Evolutionary conservation across 2,113 vertebrate species (phyloP), one percentile per base, ranked within the genome.

Genomic region (Spermophilus dauricus): DNA sequence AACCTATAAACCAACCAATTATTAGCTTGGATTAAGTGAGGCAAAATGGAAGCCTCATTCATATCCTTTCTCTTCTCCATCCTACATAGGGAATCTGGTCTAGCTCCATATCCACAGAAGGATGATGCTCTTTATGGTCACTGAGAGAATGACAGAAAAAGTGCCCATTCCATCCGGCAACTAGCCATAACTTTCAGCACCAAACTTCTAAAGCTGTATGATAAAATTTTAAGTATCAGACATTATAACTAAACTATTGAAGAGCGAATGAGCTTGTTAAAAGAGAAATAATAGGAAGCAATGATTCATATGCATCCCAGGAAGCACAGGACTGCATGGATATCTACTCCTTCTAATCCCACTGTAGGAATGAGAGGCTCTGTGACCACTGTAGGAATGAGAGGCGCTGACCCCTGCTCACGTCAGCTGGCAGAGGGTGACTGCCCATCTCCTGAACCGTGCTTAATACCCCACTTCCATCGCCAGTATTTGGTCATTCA

Each of bases 351-450:
- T 65, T 72, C 67, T 8, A 8, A 11, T 26, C 37, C 63, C 6
- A 65, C 45, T 4, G 1, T 0, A 63, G 56, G 53, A 37, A 34
- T 32, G 51, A 39, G n/a, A 83, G 80, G 24, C 20, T 42, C 39
- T 18, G 6, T 0, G 53, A 45, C n/a, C 6, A 17, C 45, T 4
- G 1, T 0, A 63, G 56, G 53, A 37, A 34, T 32, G 51, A 39
- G n/a, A 83, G 80, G 24, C 20, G 5, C 10, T 51, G 48, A 80
- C 32, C 51, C 32, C 16, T 24, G 53, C 16, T 32, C 2, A 16
- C 4, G 16, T 76, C 63, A 56, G 3, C 0, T 9, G 22, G 30
- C 4, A 45, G 45, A 8, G 45, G 45, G 24, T 11, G 14, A 61
- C 3, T 7, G 18, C 22, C 34, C 53, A 9, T 9, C 30, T 39